phyloP scores from a whole-genome alignment of 2,797 vertebrate genomes.

The Lutjanus campechanus region DNA sequence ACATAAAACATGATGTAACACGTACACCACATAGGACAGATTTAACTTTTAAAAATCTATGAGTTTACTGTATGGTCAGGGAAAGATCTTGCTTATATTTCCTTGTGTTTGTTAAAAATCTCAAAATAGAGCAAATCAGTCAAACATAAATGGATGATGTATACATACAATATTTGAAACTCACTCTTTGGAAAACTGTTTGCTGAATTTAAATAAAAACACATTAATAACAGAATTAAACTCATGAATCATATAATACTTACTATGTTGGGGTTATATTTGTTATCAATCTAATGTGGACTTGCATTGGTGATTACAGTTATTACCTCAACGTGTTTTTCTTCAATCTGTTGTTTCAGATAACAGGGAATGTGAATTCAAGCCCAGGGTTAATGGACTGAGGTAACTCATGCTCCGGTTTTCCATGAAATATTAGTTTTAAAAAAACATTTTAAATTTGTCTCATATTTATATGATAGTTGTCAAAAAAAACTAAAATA shows the following conservation, averaged over 20 bases:
- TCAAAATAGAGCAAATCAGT: no score
- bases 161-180: no score
- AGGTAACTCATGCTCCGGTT: neutral
- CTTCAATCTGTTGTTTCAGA: neutral
- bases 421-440: neutral
- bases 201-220: no score
- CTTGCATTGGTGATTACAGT: neutral
- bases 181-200: no score
- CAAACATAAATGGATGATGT: no score
- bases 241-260: conserved; percentile 5
- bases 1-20: no score
- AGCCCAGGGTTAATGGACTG: conserved; percentile 1
- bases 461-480: neutral
- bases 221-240: neutral
- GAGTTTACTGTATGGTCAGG: no score
- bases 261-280: conserved; percentile 5
- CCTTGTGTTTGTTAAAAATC: no score
- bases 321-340: neutral
- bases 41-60: no score
- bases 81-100: no score
- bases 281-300: neutral
- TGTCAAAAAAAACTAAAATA: neutral
- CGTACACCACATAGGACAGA: no score
- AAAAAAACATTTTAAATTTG: neutral
- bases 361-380: neutral